Evolutionary conservation across 2,888 invertebrate genomes (phyloP), one percentile per base, ranked within the genome.

Genomic region (Nomada fabriciana): DNA sequence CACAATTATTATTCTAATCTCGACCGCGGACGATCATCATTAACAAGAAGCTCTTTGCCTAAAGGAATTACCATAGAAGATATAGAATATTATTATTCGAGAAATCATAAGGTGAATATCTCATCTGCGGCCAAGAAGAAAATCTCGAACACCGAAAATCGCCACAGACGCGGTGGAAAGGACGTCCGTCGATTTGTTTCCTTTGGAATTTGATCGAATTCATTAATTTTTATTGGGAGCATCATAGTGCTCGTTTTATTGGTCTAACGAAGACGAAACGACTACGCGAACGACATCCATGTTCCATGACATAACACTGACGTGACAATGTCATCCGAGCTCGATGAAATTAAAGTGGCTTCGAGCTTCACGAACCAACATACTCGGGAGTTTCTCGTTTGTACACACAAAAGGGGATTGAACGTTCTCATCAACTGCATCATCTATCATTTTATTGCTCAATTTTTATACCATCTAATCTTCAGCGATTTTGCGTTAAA

Each of bases 181-280:
- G 42, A 63, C 36, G 67, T 65, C 29, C 71, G 25, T 73, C 47
- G 47, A 75, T 47, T 57, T 63, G 11, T 72, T 77, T 29, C 10
- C 64, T 13, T 57, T 50, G 60, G 63, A 75, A 80, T 83, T 76
- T 71, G 52, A 65, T 70, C 55, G 63, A 73, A 85, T 81, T 83
- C 61, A 85, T 87, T 73, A 76, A 76, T 84, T 85, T 85, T 84
- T 81, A 87, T 87, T 87, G 59, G 47, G 53, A 67, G 55, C 67
- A 63, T 77, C 76, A 55, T 42, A 65, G 74, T 57, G 63, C 63
- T 60, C 43, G 61, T 76, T 86, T 72, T 77, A 87, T 86, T 83
- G 73, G 50, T 65, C 36, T 76, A 85, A 76, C 68, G 79, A 81
- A 79, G 63, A 73, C 25, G 63, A 72, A 72, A 83, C 76, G 75